phyloP scores from a whole-genome alignment of 2,797 vertebrate species.

The Anas flavirostris region DNA sequence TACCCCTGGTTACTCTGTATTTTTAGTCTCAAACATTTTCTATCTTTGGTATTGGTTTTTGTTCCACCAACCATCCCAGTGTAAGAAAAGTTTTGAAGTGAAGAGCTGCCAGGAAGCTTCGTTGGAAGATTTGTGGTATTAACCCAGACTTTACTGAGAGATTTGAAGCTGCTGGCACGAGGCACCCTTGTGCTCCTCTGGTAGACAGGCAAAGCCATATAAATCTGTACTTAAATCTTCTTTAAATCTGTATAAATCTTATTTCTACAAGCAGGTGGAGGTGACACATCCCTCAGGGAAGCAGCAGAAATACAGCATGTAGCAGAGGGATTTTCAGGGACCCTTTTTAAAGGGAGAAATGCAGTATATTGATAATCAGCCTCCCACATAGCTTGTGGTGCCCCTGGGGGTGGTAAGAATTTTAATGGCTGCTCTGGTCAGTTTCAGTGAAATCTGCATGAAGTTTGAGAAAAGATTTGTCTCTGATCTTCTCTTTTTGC shows the following conservation, averaged over 20 bases:
- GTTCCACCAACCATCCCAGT: neutral
- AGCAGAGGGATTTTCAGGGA: neutral
- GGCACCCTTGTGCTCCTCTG: neutral
- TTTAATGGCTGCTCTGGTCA: neutral
- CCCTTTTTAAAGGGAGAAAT: neutral
- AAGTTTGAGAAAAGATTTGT: neutral
- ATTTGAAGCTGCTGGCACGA: neutral
- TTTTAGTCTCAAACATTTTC: constrained; percentile 6
- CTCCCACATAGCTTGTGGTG: neutral
- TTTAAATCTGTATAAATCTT: no score
- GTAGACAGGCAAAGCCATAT: neutral
- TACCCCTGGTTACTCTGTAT: neutral
- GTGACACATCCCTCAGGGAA: neutral
- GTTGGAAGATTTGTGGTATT: neutral
- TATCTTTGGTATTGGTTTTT: neutral
- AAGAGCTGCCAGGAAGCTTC: neutral
- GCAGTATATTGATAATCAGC: neutral
- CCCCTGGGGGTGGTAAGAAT: accelerated
- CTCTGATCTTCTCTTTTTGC: neutral
- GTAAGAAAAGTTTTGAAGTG: neutral
- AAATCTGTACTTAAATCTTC: neutral
- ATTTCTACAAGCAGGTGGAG: neutral
- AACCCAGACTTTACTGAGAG: neutral
- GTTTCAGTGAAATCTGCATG: constrained; percentile 9
- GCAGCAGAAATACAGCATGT: neutral